Percentiles rank a stretch among this genome's conserved stretches.
Evolutionary conservation across 2,888 invertebrate genomes (phyloP).

Genomic region (Dromius quadrimaculatus): DNA sequence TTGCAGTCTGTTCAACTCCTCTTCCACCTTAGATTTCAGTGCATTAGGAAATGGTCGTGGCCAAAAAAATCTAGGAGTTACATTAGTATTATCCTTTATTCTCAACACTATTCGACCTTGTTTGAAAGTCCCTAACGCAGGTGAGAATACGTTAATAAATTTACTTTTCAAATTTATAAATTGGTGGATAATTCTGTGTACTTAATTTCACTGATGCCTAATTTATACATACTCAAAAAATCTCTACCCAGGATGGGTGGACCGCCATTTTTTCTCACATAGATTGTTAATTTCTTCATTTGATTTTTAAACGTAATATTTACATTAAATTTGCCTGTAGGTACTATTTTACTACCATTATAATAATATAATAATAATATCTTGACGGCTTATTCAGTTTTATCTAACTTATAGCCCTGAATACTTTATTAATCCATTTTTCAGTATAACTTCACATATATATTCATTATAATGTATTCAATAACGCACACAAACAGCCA

Average conservation of each 20-base stretch:
- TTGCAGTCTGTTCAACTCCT: slow-evolving; percentile 56
- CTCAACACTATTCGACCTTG: neutral
- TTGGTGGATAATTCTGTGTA: neutral
- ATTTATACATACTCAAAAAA: neutral
- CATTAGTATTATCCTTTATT: slow-evolving; percentile 2
- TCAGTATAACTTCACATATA: too few species aligned
- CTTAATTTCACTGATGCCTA: slow-evolving; percentile 1
- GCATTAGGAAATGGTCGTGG: slow-evolving; percentile 56
- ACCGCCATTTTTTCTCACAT: neutral
- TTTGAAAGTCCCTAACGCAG: neutral
- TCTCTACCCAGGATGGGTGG: too few species aligned
- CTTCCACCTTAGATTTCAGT: slow-evolving; percentile 53
- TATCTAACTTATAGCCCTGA: too few species aligned
- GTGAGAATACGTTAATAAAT: neutral
- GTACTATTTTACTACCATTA: neutral
- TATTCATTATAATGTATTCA: too few species aligned
- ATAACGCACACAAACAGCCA: too few species aligned
- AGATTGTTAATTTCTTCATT: neutral
- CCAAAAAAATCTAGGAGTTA: slow-evolving; percentile 50
- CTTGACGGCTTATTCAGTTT: too few species aligned
- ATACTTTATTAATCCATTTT: too few species aligned
- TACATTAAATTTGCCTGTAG: neutral
- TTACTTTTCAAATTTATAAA: neutral
- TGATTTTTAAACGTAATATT: neutral
- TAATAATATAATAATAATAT: neutral